Percentiles rank a stretch among this genome's conserved stretches.
Conservation (phyloP, 2,888 invertebrate genomes). For the Drosophila macrothrix region DNA sequence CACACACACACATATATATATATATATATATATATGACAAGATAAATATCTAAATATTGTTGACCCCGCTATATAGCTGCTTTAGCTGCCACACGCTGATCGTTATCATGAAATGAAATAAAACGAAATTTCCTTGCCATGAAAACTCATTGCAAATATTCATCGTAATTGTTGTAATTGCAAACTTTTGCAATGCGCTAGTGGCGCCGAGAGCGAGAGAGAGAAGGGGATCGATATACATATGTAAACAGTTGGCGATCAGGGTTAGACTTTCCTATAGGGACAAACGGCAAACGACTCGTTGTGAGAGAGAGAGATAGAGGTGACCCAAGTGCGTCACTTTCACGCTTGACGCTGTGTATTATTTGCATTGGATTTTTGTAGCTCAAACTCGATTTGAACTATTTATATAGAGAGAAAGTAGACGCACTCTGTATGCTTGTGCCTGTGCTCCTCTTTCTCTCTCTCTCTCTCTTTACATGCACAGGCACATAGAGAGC, state of each 20-base stretch:
- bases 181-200: conserved; percentile 38
- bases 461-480: conserved; percentile 13
- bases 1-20: fast-evolving
- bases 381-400: conserved; percentile 68
- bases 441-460: conserved; percentile 13
- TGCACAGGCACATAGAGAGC: conserved; percentile 13
- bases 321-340: conserved; percentile 56
- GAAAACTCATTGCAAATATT: conserved; percentile 55
- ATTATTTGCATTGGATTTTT: conserved; percentile 62
- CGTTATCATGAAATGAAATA: conserved; percentile 63
- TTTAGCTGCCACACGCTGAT: conserved; percentile 23
- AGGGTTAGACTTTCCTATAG: conserved; percentile 22
- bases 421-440: conserved; percentile 37
- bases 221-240: neutral
- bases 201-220: conserved; percentile 2
- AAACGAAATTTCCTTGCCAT: conserved; percentile 67
- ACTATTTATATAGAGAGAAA: conserved; percentile 77
- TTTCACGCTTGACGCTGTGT: conserved; percentile 66
- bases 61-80: conserved; percentile 47
- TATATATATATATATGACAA: conserved; percentile 39
- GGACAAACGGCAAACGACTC: conserved; percentile 43
- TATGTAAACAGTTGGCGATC: conserved; percentile 4
- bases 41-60: conserved; percentile 67
- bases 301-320: conserved; percentile 1
- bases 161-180: conserved; percentile 65